phyloP scores from a whole-genome alignment of 2,888 invertebrate species.

The Idaea biselata region DNA sequence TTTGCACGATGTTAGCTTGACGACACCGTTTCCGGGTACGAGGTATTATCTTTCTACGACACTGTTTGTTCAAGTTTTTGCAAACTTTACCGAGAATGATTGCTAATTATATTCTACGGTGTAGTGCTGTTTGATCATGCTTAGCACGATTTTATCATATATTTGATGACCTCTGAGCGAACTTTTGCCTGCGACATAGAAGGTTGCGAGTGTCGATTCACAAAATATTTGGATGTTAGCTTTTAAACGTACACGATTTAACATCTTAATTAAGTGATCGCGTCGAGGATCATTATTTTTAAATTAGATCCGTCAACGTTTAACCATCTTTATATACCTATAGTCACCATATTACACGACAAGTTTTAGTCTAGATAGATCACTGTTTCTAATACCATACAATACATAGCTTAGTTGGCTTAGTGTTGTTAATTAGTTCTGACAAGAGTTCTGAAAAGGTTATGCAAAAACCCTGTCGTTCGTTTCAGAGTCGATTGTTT shows the following conservation, averaged over 20 bases:
- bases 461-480: slow-evolving; percentile 8
- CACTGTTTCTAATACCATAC: not conserved
- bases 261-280: too few relatives aligned
- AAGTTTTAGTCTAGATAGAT: not conserved
- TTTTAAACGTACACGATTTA: too few relatives aligned
- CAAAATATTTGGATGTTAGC: too few relatives aligned
- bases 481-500: slow-evolving; percentile 4
- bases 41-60: slow-evolving; percentile 38
- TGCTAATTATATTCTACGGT: slow-evolving; percentile 23
- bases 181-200: not conserved
- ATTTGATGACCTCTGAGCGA: not conserved
- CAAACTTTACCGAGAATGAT: slow-evolving; percentile 29
- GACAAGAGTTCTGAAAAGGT: slow-evolving; percentile 10
- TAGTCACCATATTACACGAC: too few relatives aligned
- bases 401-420: too few relatives aligned
- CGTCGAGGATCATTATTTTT: too few relatives aligned
- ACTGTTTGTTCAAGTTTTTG: slow-evolving; percentile 34
- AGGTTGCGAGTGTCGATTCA: not conserved
- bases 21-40: slow-evolving; percentile 59
- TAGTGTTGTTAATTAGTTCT: slow-evolving; percentile 3
- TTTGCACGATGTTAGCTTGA: slow-evolving; percentile 29
- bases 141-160: slow-evolving; percentile 30
- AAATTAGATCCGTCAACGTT: too few relatives aligned
- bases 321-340: too few relatives aligned
- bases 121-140: slow-evolving; percentile 23